Conservation (phyloP, 2,113 vertebrate genomes). For the Acinonyx jubatus region DNA sequence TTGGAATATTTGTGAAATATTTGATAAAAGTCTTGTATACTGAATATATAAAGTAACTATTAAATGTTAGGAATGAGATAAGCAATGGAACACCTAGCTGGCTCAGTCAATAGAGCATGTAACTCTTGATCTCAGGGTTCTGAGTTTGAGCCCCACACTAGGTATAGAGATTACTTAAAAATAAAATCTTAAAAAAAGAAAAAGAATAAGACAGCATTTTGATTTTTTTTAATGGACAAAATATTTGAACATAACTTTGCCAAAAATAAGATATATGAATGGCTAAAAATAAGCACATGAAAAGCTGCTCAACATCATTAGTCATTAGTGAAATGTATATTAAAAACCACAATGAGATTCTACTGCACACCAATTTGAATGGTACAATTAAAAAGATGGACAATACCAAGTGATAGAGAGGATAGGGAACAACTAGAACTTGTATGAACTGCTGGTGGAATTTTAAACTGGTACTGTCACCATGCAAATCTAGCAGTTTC, state of each 20-base stretch:
- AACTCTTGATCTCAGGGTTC: neutral
- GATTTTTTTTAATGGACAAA: neutral
- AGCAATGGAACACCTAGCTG: neutral
- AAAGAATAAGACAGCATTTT: neutral
- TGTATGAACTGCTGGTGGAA: neutral
- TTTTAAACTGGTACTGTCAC: neutral
- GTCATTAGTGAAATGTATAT: neutral
- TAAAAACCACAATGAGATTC: neutral
- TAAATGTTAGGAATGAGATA: neutral
- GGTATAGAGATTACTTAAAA: neutral
- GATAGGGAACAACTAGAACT: neutral
- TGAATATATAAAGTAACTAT: neutral
- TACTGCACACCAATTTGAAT: neutral
- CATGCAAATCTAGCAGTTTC: neutral
- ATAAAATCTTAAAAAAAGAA: neutral
- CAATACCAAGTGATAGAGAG: neutral
- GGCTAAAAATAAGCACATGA: neutral
- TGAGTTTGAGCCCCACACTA: neutral
- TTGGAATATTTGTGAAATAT: neutral
- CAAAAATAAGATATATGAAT: neutral
- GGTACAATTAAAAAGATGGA: neutral
- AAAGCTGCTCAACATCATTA: neutral
- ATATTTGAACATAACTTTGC: neutral
- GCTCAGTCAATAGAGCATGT: neutral
- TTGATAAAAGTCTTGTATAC: neutral